Conservation (phyloP, 2,113 vertebrate species). For the Albula goreensis region DNA sequence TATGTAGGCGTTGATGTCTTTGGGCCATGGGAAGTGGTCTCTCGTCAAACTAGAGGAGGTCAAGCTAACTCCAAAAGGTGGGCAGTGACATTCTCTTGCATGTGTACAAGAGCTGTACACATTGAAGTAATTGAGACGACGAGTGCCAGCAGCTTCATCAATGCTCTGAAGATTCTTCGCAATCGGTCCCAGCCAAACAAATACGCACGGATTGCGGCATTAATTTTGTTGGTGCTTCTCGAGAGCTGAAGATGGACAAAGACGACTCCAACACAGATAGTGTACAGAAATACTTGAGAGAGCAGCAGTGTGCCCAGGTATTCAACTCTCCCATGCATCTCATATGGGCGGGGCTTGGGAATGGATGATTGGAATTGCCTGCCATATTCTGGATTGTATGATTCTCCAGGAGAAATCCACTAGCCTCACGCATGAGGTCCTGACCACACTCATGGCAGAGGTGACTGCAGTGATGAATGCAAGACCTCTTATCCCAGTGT, state of each 20-base stretch:
- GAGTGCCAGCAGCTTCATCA: neutral
- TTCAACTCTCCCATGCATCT: neutral
- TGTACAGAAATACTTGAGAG: neutral
- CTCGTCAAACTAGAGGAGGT: neutral
- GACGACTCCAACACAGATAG: neutral
- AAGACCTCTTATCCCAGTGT: neutral
- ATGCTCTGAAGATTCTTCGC: neutral
- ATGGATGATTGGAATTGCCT: neutral
- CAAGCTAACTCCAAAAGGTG: neutral
- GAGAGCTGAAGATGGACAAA: neutral
- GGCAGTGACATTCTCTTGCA: neutral
- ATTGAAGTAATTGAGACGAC: neutral
- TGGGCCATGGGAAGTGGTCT: constrained; percentile 17
- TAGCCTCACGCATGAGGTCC: neutral
- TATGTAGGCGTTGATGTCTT: constrained; percentile 31
- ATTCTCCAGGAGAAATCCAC: neutral
- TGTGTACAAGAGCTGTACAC: neutral
- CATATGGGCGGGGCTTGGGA: neutral
- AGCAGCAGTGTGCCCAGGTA: neutral
- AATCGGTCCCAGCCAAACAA: neutral
- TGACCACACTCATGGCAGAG: neutral
- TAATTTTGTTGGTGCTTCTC: neutral
- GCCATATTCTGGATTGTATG: neutral
- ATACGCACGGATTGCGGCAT: neutral
- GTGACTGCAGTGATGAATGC: neutral